Evolutionary conservation across 2,113 vertebrate species (phyloP), one percentile per base, ranked within the genome.

Genomic region (Dasyornis broadbenti): DNA sequence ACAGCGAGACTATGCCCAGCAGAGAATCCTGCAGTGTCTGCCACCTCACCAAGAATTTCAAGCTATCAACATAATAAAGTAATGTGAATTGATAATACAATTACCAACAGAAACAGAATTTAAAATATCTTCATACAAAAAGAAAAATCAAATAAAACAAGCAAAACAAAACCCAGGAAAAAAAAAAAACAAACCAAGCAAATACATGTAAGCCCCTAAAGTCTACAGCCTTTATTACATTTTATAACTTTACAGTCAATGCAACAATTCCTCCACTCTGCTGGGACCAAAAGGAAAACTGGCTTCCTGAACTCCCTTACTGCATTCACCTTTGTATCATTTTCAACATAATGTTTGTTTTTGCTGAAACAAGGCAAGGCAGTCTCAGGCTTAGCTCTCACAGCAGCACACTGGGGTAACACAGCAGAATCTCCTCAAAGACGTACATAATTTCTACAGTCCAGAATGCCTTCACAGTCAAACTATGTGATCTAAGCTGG

Each of bases 381-480:
- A 66, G n/a, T 35, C 33, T 56, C 35, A 30, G 20, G 52, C 26
- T 92, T 21, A 45, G 53, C 24, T 61, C 60, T 39, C 49, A 63
- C 37, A 3, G 4, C 49, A 61, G 61, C 39, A 33, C 0, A 0
- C 1, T 28, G n/a, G 27, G 42, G 19, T 49, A n/a, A 20, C 21
- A 13, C 0, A 61, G 65, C 50, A 92, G 22, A 54, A 65, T 53
- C 64, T 76, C 50, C 50, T 76, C 13, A 7, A 66, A 92, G 45
- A 0, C 13, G 9, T 28, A 71, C 2, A 0, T 45, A 35, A 82
- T 33, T 70, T 50, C 42, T 31, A 40, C 11, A 57, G 11, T 8
- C 21, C 57, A 82, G 75, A 88, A 85, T 2, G 15, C 40, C 44
- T 82, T 68, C 53, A 20, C 4, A 13, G 31, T 52, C 49, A 44